phyloP scores from a whole-genome alignment of 1,140 invertebrate species.

The Danaus plexippus region DNA sequence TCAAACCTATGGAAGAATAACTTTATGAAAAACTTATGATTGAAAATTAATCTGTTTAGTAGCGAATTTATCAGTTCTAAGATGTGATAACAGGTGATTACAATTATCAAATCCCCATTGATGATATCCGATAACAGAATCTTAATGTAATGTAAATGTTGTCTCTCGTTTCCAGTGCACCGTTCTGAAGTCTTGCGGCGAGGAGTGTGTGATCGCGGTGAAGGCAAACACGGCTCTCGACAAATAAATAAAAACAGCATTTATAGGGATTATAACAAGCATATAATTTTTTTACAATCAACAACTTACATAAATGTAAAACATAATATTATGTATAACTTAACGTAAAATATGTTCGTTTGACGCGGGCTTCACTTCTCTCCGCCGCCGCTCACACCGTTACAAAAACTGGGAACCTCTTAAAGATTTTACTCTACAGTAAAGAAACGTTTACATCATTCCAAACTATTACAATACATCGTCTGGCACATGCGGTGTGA shows the following conservation, averaged over 20 bases:
- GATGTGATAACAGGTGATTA: too few relatives aligned
- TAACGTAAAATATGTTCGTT: slow-evolving; percentile 59
- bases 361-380: slow-evolving; percentile 25
- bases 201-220: slow-evolving; percentile 94
- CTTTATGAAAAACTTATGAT: too few relatives aligned
- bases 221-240: slow-evolving; percentile 94
- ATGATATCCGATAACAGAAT: too few relatives aligned
- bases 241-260: slow-evolving; percentile 80
- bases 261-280: slow-evolving; percentile 67
- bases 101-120: too few relatives aligned
- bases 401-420: not conserved
- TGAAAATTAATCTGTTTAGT: too few relatives aligned
- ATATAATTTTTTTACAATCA: slow-evolving; percentile 70
- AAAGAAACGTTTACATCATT: too few relatives aligned
- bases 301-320: slow-evolving; percentile 72
- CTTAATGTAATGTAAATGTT: not conserved
- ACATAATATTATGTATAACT: slow-evolving; percentile 72
- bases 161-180: slow-evolving; percentile 79
- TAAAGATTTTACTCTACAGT: not conserved
- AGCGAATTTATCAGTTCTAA: too few relatives aligned
- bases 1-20: too few relatives aligned
- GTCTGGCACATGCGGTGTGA: not conserved
- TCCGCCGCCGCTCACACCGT: slow-evolving; percentile 8
- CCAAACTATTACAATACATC: too few relatives aligned
- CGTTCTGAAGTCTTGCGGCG: slow-evolving; percentile 91